Base-by-base conservation (phyloP, 2,113 vertebrate genomes). In the Microtus montanus region DNA sequence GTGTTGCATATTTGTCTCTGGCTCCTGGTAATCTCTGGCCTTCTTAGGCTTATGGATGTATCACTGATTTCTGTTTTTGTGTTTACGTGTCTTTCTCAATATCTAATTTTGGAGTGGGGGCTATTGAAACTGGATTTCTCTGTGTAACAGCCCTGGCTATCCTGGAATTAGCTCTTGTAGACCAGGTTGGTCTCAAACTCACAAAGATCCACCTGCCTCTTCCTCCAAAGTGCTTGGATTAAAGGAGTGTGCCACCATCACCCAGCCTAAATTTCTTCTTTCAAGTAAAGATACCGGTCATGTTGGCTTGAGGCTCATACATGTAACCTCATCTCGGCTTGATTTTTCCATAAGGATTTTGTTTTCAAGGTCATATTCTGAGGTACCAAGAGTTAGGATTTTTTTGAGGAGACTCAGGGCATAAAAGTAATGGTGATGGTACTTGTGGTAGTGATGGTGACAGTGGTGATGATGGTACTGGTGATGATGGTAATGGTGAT, bases 351-450 rank as follows among this genome's bases (percentile, higher is more conserved):
- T 35, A 80, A 93, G 84, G 82, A 80, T 28, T 12, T 41, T 90
- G 5, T 92, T 93, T 94, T 17, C 74, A 92, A 68, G 17, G 24
- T 79, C 87, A 79, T 54, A 52, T 83, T 91, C 66, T 80, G 58
- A 89, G 19, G 30, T 26, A 28, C 77, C 35, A 2, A 12, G n/a
- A 54, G 4, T 83, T 78, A 78, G 33, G 22, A 49, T 33, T 74
- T 85, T 38, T 82, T 12, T 64, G 83, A 66, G 26, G 41, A 66
- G 70, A 19, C 17, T 71, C 73, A 44, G 19, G 58, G 7, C 6
- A 26, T 44, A 38, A 44, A 11, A 35, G 24, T 75, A 11, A 44
- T 26, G 20, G 5, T 11, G 24, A 3, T 38, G 4, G 3, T n/a
- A n/a, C 3, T 54, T 19, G 33, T 47, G 73, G 22, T 52, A 11